These are phyloP conservation scores for Lasioglossum baleicum DNA, from an alignment of 1,140 invertebrate species.

Conservation along the genomic window DNA sequence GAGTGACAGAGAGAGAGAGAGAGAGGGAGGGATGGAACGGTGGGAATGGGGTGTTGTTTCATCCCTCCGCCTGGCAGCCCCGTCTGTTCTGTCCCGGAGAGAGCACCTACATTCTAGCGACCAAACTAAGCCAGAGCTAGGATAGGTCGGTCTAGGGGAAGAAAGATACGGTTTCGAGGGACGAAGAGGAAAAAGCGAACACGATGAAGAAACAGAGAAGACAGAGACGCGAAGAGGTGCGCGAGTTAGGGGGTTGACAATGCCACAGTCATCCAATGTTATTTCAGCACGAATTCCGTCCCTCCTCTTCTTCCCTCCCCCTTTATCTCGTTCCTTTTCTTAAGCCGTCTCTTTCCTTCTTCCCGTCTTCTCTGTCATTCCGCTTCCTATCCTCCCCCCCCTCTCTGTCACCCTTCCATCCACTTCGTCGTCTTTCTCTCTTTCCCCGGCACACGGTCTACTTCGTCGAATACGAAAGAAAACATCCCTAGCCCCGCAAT, in stretches of 20 bases:
- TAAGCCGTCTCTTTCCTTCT: background rate
- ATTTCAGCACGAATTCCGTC: conserved; percentile 77
- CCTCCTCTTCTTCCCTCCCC: conserved; percentile 54
- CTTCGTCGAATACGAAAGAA: conserved; percentile 71
- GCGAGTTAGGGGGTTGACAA: conserved; percentile 72
- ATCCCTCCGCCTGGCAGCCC: conserved; percentile 65
- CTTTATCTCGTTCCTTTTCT: conserved; percentile 15
- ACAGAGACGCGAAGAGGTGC: conserved; percentile 17
- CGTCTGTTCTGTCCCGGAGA: conserved; percentile 53
- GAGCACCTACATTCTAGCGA: conserved; percentile 47
- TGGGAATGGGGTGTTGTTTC: conserved; percentile 78
- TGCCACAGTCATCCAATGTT: conserved; percentile 76
- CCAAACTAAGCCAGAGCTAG: conserved; percentile 64
- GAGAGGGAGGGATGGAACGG: conserved; percentile 55
- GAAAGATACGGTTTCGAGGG: conserved; percentile 17
- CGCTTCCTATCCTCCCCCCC: background rate
- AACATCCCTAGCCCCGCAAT: conserved; percentile 66
- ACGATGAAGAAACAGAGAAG: background rate
- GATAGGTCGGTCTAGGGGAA: conserved; percentile 69
- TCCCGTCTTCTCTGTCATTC: background rate
- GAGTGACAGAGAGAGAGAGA: conserved; percentile 21
- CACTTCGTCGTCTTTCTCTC: background rate
- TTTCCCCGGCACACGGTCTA: conserved; percentile 57
- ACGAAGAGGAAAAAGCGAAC: background rate
- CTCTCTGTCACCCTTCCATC: background rate